phyloP scores from a whole-genome alignment of 2,888 invertebrate species.

The Lymantria monacha region DNA sequence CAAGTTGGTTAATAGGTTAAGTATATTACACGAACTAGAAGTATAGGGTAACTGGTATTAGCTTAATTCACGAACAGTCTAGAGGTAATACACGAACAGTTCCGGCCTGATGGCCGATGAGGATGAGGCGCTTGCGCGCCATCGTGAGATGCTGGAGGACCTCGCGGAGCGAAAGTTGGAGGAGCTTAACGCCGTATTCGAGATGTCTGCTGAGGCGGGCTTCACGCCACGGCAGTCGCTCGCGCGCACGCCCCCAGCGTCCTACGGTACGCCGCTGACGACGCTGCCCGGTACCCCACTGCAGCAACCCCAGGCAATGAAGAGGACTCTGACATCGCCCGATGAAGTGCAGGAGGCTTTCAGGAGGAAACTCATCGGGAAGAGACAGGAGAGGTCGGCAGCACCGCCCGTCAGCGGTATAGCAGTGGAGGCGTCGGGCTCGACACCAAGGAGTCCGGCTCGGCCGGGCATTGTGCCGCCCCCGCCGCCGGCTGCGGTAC shows the following conservation, averaged over 20 bases:
- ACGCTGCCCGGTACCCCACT: background rate
- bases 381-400: background rate
- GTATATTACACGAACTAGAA: no score
- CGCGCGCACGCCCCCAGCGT: background rate
- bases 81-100: no score
- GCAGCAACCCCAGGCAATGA: background rate
- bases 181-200: background rate
- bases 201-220: background rate
- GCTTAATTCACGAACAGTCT: no score
- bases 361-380: fast-evolving
- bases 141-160: background rate
- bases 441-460: no score
- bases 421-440: background rate
- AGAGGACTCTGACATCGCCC: conserved; percentile 1
- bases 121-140: background rate
- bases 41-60: no score
- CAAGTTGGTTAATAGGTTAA: no score
- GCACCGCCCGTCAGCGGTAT: background rate
- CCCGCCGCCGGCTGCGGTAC: no score
- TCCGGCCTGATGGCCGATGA: background rate
- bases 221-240: background rate
- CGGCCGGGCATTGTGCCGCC: no score
- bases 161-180: background rate
- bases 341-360: conserved; percentile 2
- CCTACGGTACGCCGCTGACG: background rate